Percentiles rank a stretch among this genome's conserved stretches.
Conservation (phyloP, 2,113 vertebrate species). For the Leucoraja erinaceus region DNA sequence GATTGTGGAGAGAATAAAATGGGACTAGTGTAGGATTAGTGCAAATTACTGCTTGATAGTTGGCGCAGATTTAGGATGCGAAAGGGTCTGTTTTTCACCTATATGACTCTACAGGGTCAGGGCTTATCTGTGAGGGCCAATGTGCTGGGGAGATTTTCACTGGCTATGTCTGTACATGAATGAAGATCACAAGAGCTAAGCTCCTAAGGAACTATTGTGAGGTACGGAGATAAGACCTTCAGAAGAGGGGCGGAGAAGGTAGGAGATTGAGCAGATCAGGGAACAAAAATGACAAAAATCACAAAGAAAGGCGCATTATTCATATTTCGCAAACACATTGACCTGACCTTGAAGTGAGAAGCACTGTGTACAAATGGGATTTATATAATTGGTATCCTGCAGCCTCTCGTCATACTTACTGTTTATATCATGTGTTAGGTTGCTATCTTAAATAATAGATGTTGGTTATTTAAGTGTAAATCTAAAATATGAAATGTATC, state of each 20-base stretch:
- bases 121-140: neutral
- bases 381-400: conserved; percentile 16
- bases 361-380: neutral
- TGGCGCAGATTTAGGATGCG: too few species aligned
- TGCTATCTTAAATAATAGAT: conserved; percentile 30
- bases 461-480: conserved; percentile 18
- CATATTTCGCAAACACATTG: neutral
- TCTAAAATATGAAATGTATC: conserved; percentile 9
- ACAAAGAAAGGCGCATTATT: neutral
- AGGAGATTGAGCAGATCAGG: neutral
- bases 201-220: neutral
- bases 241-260: neutral
- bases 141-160: neutral
- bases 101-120: neutral
- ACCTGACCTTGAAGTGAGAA: neutral
- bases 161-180: neutral
- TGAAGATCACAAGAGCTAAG: neutral
- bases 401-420: neutral
- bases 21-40: too few species aligned
- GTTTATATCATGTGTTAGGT: neutral
- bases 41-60: too few species aligned
- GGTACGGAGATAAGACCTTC: neutral
- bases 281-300: neutral
- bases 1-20: too few species aligned
- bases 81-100: too few species aligned